phyloP scores from a whole-genome alignment of 2,797 vertebrate genomes.

The Etheostoma perlongum region DNA sequence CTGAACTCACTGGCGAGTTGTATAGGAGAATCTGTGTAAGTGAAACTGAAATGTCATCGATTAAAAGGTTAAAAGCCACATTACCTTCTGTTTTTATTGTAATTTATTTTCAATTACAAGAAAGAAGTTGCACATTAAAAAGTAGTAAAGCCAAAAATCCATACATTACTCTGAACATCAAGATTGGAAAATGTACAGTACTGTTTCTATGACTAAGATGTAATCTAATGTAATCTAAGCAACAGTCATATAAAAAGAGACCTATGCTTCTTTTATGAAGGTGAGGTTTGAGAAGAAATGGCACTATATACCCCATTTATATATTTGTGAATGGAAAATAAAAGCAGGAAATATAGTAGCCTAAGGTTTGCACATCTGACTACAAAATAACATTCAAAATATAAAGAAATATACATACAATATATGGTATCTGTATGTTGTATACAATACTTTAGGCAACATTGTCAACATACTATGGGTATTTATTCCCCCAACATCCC shows the following conservation, averaged over 20 bases:
- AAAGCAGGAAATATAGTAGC: constrained; percentile 35
- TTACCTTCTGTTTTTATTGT: constrained; percentile 61
- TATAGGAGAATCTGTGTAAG: constrained; percentile 7
- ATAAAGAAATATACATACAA: not conserved
- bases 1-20: not conserved
- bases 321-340: constrained; percentile 38
- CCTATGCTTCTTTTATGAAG: constrained; percentile 28
- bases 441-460: constrained; percentile 50
- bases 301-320: constrained; percentile 49
- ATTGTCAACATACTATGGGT: constrained; percentile 12
- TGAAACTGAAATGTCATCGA: constrained; percentile 18
- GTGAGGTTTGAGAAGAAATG: constrained; percentile 42
- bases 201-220: constrained; percentile 26
- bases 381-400: constrained; percentile 42
- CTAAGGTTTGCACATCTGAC: constrained; percentile 36
- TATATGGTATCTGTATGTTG: constrained; percentile 2
- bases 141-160: constrained; percentile 44
- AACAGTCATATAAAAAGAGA: constrained; percentile 57
- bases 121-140: constrained; percentile 61
- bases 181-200: constrained; percentile 42
- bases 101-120: constrained; percentile 58
- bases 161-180: constrained; percentile 42
- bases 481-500: constrained; percentile 1
- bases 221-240: constrained; percentile 29
- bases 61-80: constrained; percentile 34